Evolutionary conservation across 2,797 vertebrate genomes (phyloP).

Genomic region (Gymnoscopelus braueri): DNA sequence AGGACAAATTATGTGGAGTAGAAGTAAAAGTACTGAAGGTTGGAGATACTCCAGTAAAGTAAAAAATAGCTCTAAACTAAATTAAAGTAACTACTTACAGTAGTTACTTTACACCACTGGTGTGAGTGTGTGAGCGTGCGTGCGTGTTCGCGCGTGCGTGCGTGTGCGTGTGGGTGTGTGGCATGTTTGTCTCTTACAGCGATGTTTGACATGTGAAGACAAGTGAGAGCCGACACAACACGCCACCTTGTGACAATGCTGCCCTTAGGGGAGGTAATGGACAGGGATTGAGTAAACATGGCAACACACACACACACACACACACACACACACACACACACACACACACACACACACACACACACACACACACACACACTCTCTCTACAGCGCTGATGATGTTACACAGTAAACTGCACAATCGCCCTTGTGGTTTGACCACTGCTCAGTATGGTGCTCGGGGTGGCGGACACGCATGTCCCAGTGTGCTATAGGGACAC

Average conservation of each 20-base stretch:
- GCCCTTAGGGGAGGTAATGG: conserved; percentile 37
- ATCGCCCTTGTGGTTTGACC: not conserved
- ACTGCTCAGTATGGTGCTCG: not conserved
- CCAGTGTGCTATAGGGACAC: conserved; percentile 1
- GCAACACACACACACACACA: conserved; percentile 28
- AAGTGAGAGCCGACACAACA: not conserved
- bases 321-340: conserved; percentile 3
- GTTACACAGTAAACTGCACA: not conserved
- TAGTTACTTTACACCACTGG: too few species aligned
- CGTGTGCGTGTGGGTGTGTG: too few species aligned
- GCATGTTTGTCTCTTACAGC: too few species aligned
- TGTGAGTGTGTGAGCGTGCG: not conserved
- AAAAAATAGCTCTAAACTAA: too few species aligned
- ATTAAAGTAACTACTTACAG: too few species aligned
- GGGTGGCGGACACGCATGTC: not conserved
- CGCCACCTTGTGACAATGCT: conserved; percentile 22
- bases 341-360: conserved; percentile 3
- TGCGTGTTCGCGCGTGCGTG: too few species aligned
- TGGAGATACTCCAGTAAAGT: too few species aligned
- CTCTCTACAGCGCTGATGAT: too few species aligned
- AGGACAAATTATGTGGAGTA: too few species aligned
- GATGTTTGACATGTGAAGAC: too few species aligned
- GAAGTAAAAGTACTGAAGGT: too few species aligned
- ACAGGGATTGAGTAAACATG: conserved; percentile 34
- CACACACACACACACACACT: not conserved